Percentiles rank a stretch among this genome's conserved stretches.
Conservation (phyloP, 1,140 invertebrate species). For the Drosophila pectinifera region DNA sequence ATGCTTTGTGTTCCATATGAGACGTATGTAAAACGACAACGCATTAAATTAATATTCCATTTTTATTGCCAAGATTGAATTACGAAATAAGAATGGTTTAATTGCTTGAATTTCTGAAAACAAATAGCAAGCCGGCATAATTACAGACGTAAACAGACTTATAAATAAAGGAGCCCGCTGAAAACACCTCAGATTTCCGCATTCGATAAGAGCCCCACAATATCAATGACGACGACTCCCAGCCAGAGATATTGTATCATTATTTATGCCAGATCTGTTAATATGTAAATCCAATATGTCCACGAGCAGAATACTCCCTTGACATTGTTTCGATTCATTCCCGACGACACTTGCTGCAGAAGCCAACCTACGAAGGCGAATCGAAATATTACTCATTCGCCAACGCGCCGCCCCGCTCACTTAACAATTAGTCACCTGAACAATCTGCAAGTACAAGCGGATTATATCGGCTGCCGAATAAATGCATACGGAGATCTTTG, state of each 20-base stretch:
- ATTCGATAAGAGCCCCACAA: slow-evolving; percentile 16
- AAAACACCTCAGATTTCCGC: slow-evolving; percentile 26
- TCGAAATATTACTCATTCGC: slow-evolving; percentile 56
- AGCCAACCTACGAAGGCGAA: slow-evolving; percentile 32
- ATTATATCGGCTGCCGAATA: slow-evolving; percentile 42
- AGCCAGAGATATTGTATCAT: slow-evolving; percentile 16
- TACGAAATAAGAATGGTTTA: neutral
- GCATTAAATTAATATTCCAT: neutral
- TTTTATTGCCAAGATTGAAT: neutral
- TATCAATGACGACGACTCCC: slow-evolving; percentile 18
- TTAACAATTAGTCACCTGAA: slow-evolving; percentile 66
- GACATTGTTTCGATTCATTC: slow-evolving; percentile 34
- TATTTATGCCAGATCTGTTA: slow-evolving; percentile 47
- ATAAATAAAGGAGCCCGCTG: slow-evolving; percentile 12
- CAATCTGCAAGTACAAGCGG: slow-evolving; percentile 46
- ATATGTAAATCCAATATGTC: slow-evolving; percentile 46
- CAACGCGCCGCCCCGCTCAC: slow-evolving; percentile 22
- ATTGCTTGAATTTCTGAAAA: slow-evolving; percentile 1
- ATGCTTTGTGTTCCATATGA: no score
- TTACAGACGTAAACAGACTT: slow-evolving; percentile 17
- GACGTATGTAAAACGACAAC: no score
- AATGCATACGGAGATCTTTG: slow-evolving; percentile 36
- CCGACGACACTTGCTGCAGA: slow-evolving; percentile 30
- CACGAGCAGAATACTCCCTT: slow-evolving; percentile 31
- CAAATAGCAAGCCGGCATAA: slow-evolving; percentile 2